Conservation (phyloP, 1,140 invertebrate genomes). For the Ceratina japonica region DNA sequence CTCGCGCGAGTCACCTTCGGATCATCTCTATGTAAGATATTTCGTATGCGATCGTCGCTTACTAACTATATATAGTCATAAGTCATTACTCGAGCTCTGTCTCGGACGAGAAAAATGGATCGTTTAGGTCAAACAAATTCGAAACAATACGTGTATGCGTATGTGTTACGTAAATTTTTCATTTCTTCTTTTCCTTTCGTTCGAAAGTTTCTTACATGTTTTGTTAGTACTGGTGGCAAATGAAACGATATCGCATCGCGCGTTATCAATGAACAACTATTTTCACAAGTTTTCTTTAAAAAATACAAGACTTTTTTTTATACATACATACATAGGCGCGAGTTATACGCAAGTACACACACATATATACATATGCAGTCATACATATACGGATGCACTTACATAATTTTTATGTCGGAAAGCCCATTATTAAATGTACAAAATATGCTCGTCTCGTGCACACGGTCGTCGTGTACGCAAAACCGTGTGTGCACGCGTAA, state of each 20-base stretch:
- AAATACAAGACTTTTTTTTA: constrained; percentile 57
- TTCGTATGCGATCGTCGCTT: constrained; percentile 26
- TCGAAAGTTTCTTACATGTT: constrained; percentile 42
- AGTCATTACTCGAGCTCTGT: constrained; percentile 24
- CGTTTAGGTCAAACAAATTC: constrained; percentile 49
- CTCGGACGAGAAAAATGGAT: constrained; percentile 32
- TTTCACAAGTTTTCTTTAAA: constrained; percentile 48
- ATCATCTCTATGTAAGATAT: constrained; percentile 35
- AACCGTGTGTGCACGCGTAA: constrained; percentile 25
- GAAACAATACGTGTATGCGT: constrained; percentile 24
- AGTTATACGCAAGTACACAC: constrained; percentile 54
- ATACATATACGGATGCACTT: constrained; percentile 58
- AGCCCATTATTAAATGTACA: constrained; percentile 58
- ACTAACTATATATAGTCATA: constrained; percentile 43
- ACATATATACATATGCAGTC: constrained; percentile 53
- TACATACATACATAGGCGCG: constrained; percentile 62
- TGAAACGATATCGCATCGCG: constrained; percentile 38
- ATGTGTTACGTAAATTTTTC: constrained; percentile 37
- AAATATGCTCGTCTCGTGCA: constrained; percentile 43
- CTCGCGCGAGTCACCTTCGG: constrained; percentile 18
- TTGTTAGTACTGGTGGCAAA: constrained; percentile 33
- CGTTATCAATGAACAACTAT: constrained; percentile 48
- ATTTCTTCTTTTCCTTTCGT: constrained; percentile 22
- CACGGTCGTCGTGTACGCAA: constrained; percentile 13
- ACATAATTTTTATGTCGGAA: constrained; percentile 63